Base-by-base conservation (phyloP, 2,113 vertebrate genomes). In the Peromyscus polionotus region DNA sequence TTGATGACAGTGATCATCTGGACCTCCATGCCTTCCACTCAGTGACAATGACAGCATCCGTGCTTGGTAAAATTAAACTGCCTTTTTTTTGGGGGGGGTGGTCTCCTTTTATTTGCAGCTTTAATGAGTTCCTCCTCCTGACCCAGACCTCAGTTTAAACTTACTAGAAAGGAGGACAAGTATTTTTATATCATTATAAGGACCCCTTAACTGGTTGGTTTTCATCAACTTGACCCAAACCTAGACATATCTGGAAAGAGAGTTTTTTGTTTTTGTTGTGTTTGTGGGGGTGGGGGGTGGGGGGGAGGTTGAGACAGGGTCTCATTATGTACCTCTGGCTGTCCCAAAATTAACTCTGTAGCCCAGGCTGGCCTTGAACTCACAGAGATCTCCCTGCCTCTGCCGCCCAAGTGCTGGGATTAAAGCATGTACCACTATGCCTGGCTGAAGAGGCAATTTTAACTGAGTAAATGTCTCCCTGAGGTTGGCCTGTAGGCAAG, bases 121-220 rank as follows among this genome's bases (percentile, higher is more conserved):
- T 94, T 77, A 73, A 70, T 72, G 81, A 93, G 22, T 57, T 92
- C 45, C 79, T 89, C 20, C 19, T 85, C 48, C 33, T 28, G 33
- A 68, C 54, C 33, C 14, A 31, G 89, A 70, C n/a, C 39, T 45
- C 0, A 6, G 63, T 87, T 48, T 92, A 24, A 81, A 91, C 4
- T 90, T 63, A 80, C 20, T 17, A 94, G 48, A 72, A 97, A 95
- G 24, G 36, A 8, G 73, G 86, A 17, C 22, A 95, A 72, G 57
- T 31, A 24, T 81, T 68, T 89, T 65, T 14, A 10, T 26, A 76
- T 63, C 59, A 90, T 61, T 76, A 77, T 73, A 88, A 79, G n/a
- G 57, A 12, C 1, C 28, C 59, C 59, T 85, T 14, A 31, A 31
- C 39, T 65, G 57, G 26, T 31, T 85, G n/a, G 1, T 39, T 85